Evolutionary conservation across 1,140 invertebrate species (phyloP).

Genomic region (Holotrichia oblita): DNA sequence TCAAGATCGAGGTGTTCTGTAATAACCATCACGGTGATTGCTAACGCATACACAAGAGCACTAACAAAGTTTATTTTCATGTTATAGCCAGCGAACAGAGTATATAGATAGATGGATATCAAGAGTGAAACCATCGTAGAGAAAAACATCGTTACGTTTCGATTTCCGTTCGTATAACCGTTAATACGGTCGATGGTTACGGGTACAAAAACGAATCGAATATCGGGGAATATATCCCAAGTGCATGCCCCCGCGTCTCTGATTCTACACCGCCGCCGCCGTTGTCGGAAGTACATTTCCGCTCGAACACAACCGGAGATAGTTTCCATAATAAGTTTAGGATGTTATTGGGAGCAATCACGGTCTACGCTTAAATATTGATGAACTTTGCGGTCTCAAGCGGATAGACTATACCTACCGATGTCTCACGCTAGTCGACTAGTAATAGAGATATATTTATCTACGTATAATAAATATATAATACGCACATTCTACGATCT

Average conservation of each 20-base stretch:
- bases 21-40: too few species aligned
- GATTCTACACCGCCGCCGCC: background rate
- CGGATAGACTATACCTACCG: background rate
- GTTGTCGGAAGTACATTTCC: background rate
- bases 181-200: background rate
- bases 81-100: too few species aligned
- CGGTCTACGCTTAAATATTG: background rate
- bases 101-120: background rate
- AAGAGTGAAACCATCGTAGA: background rate
- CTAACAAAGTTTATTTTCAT: too few species aligned
- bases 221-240: background rate
- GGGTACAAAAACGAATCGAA: background rate
- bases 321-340: conserved; percentile 40
- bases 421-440: background rate
- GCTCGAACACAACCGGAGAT: conserved; percentile 25
- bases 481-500: background rate
- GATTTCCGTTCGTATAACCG: conserved; percentile 26
- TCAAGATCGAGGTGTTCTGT: too few species aligned
- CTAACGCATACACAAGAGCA: too few species aligned
- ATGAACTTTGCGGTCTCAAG: conserved; percentile 14
- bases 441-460: too few species aligned
- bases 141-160: conserved; percentile 37
- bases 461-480: background rate
- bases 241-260: background rate
- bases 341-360: conserved; percentile 24